These are phyloP conservation scores for Aphelenchoides fujianensis DNA, from an alignment of 1,140 invertebrate genomes.

Conservation along the genomic window DNA sequence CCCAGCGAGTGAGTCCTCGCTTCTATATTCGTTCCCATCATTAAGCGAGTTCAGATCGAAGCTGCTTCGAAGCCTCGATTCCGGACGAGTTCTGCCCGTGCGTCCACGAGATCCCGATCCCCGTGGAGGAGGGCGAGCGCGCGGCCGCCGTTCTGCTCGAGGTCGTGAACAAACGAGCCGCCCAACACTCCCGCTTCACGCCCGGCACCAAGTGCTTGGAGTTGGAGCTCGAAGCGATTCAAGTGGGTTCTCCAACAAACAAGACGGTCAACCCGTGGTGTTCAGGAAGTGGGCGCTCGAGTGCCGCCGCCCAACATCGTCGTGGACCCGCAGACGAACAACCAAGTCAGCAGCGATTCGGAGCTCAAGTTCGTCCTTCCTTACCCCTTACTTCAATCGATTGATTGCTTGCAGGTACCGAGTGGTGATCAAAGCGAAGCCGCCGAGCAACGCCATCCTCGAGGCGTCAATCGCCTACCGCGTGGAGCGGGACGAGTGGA, in stretches of 20 bases:
- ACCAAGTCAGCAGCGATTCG: not conserved
- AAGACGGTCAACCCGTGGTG: too few relatives aligned
- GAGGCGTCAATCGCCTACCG: conserved; percentile 37
- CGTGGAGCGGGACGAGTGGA: conserved; percentile 29
- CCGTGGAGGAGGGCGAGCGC: conserved; percentile 20
- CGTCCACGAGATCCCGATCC: conserved; percentile 42
- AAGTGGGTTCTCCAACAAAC: too few relatives aligned
- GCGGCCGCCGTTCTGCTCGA: conserved; percentile 51
- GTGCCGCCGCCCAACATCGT: conserved; percentile 43
- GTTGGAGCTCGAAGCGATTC: conserved; percentile 13
- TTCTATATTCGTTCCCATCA: not conserved
- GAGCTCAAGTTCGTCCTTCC: conserved; percentile 14
- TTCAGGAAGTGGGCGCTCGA: conserved; percentile 21
- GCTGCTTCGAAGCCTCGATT: conserved; percentile 62
- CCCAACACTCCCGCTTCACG: not conserved
- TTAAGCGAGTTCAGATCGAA: conserved; percentile 54
- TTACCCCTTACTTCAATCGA: not conserved
- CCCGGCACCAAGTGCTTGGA: not conserved
- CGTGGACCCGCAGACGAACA: conserved; percentile 31
- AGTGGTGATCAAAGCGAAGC: conserved; percentile 32
- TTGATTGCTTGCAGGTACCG: conserved; percentile 35
- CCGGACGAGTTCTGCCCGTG: conserved; percentile 65
- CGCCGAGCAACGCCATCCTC: conserved; percentile 37
- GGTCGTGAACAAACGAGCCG: not conserved
- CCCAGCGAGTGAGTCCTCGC: conserved; percentile 45